Evolutionary conservation across 1,140 invertebrate species (phyloP).

Genomic region (Helicorthomorpha holstii): DNA sequence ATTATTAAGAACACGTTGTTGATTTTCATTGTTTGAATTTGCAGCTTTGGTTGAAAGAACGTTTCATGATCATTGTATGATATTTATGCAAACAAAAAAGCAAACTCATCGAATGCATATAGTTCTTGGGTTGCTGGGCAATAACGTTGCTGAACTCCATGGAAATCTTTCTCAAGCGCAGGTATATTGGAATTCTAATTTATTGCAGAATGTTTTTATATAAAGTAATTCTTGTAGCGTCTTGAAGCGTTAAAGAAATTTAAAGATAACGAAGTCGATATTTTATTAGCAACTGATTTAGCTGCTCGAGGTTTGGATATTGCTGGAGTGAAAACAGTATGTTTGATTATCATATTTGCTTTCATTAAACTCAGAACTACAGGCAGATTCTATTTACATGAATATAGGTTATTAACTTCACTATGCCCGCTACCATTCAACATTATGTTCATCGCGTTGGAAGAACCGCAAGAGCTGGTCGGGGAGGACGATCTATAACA

Average conservation of each 20-base stretch:
- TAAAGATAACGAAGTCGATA: constrained; percentile 71
- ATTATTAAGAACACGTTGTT: too few relatives aligned
- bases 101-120: constrained; percentile 85
- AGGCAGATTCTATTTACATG: not conserved
- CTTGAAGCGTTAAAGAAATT: constrained; percentile 77
- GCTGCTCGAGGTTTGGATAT: constrained; percentile 94
- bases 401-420: constrained; percentile 71
- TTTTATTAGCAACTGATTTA: constrained; percentile 89
- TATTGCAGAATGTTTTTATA: not conserved
- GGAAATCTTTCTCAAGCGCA: constrained; percentile 80
- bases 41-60: constrained; percentile 72
- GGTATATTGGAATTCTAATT: constrained; percentile 10
- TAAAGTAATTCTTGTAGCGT: constrained; percentile 32
- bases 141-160: constrained; percentile 81
- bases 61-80: constrained; percentile 80
- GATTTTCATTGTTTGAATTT: too few relatives aligned
- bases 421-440: constrained; percentile 80
- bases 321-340: constrained; percentile 77
- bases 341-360: constrained; percentile 13
- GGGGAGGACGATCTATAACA: constrained; percentile 29
- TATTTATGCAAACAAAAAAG: constrained; percentile 92
- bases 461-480: constrained; percentile 81
- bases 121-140: constrained; percentile 67
- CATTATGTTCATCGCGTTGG: constrained; percentile 94
- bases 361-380: too few relatives aligned